Base-by-base conservation (phyloP, 2,888 invertebrate genomes). In the Abrostola triplasia region DNA sequence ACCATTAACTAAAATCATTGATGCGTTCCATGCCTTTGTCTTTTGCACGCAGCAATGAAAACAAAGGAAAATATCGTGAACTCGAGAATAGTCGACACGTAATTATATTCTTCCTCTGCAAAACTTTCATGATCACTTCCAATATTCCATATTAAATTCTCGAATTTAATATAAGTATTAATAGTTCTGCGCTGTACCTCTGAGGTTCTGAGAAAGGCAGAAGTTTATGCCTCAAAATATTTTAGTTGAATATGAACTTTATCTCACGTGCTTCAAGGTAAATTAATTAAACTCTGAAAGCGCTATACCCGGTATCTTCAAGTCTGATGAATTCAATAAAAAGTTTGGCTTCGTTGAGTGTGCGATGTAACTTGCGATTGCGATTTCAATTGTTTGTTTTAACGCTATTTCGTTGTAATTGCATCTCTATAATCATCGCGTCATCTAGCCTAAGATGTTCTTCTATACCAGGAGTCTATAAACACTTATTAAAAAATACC, bases 261-360 rank as follows among this genome's bases (percentile, higher is more conserved):
- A 61, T 10, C 67, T 63, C 64, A 65, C 65, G 69, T 74, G 67
- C 66, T 62, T 36, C 50, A 57, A 59, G 66, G 72, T 81, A 77
- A 81, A 81, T 80, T 81, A 80, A 80, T 80, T 80, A 80, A 68
- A 79, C 63, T 73, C 56, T 42, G 69, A 59, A 67, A 69, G 70
- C 56, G 44, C 53, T 40, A 55, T 64, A 62, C 54, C 41, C 48
- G 60, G 59, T 65, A 59, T 67, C 69, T 70, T 63, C 69, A 63
- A 65, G 69, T 72, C 41, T 70, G 67, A 69, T 68, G 64, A 80
- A 80, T 81, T 75, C 61, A 79, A 75, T 81, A 81, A 80, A 74
- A 81, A 79, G 67, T 79, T 81, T 71, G 38, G 47, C 42, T 53
- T 10, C 7, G 9, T 24, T 38, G 41, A 6, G 8, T 58, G 7